Base-by-base conservation (phyloP, 2,888 invertebrate species). In the Harpalus rubripes region DNA sequence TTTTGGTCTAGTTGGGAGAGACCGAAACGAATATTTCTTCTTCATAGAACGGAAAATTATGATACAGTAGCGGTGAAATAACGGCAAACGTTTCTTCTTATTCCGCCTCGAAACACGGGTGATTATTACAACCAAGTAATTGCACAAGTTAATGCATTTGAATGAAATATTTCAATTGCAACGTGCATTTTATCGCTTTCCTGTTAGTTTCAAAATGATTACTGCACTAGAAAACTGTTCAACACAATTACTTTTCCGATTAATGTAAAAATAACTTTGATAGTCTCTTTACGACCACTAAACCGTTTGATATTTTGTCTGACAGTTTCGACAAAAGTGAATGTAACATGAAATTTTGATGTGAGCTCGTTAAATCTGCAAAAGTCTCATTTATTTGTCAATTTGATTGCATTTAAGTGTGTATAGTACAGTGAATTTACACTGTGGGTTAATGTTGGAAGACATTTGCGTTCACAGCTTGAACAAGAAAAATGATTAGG, bases 201-300 rank as follows among this genome's bases (percentile, higher is more conserved):
- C 44, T 41, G 72, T 74, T 16, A 7, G 44, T 68, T 68, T 32
- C 39, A 32, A 39, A 63, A 39, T 68, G 10, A 32, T 32, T 68
- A 68, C 10, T 32, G 44, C 44, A 39, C 15, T 15, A n/a, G 41
- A 68, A 15, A 39, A 18, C 18, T 44, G 8, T 44, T 74, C 72
- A 74, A 74, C 41, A 16, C 39, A 74, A 74, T 74, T 74, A 44
- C 72, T 74, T 74, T 74, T 74, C 72, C 72, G 44, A 74, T 74
- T 74, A 74, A 74, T 74, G 72, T 74, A 68, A 68, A 68, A 68
- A 68, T 68, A 68, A 39, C 68, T 68, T 68, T 68, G 68, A 68
- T 68, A 44, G 72, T 74, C 72, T 3, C 7, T 74, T 74, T 74
- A 74, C 18, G 72, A 44, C 15, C 16, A 74, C 41, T 74, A 74